These are phyloP conservation scores for Paedocypris sp. DNA, from an alignment of 2,113 vertebrate genomes.

Conservation along the genomic window DNA sequence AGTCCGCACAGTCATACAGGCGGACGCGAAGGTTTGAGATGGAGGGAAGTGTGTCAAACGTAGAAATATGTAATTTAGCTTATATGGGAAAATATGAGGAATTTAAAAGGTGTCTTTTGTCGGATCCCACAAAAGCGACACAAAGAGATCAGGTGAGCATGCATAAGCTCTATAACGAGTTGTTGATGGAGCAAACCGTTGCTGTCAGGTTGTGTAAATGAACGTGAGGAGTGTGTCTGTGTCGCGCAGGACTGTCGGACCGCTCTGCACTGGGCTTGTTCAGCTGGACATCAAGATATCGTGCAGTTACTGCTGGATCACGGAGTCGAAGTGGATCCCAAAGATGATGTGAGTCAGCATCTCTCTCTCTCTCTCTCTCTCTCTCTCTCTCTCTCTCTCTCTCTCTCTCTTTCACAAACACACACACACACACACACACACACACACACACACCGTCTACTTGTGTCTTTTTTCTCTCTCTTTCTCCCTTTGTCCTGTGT, in stretches of 20 bases:
- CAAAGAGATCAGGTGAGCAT: conserved; percentile 77
- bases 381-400: no score
- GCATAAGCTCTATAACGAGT: neutral
- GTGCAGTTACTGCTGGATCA: conserved; percentile 75
- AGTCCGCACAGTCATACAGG: neutral
- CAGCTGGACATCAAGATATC: conserved; percentile 78
- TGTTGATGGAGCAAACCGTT: neutral
- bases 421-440: no score
- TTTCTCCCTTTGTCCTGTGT: no score
- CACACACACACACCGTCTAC: no score
- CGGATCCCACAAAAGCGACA: conserved; percentile 67
- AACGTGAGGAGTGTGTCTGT: neutral
- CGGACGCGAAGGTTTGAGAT: conserved; percentile 40
- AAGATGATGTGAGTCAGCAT: conserved; percentile 79
- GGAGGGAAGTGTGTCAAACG: conserved; percentile 73
- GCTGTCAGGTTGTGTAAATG: neutral
- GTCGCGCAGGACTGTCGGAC: conserved; percentile 72
- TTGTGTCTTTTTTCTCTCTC: no score
- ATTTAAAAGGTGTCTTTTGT: conserved; percentile 63
- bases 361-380: no score
- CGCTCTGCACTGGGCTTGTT: conserved; percentile 90
- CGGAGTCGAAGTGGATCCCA: conserved; percentile 75
- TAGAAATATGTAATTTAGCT: conserved; percentile 80
- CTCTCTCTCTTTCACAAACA: no score
- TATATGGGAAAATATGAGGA: conserved; percentile 75